Evolutionary conservation across 2,113 vertebrate species (phyloP).

Genomic region (Odontophorus gujanensis): DNA sequence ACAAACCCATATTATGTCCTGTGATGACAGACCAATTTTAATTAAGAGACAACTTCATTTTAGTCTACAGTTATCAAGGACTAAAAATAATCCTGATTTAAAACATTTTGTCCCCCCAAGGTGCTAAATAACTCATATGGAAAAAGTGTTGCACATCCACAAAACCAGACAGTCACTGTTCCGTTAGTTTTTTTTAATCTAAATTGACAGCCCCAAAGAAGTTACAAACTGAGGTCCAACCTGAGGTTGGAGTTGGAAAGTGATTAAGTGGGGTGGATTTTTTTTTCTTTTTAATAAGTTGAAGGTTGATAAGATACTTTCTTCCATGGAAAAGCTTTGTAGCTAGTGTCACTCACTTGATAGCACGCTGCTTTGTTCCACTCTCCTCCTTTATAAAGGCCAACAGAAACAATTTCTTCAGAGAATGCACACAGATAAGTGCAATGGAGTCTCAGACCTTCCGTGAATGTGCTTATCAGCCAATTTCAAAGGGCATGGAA

Average conservation of each 20-base stretch:
- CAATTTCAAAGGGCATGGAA: constrained; percentile 5
- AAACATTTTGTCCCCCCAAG: not conserved
- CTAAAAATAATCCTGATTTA: not conserved
- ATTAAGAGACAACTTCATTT: not conserved
- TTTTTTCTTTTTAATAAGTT: not conserved
- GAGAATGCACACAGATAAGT: not conserved
- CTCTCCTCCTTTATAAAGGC: constrained; percentile 18
- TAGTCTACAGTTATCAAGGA: not conserved
- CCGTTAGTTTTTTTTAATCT: not conserved
- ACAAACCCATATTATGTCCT: not conserved
- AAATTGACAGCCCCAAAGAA: not conserved
- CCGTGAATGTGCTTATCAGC: constrained; percentile 12
- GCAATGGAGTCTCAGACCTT: not conserved
- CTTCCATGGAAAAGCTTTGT: not conserved
- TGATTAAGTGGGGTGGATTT: not conserved
- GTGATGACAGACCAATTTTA: not conserved
- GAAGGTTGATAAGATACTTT: constrained; percentile 1
- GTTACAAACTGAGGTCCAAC: not conserved
- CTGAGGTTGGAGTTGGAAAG: not conserved
- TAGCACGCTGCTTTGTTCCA: not conserved
- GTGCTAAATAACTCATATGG: rapidly evolving
- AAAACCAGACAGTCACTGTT: not conserved
- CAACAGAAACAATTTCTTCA: constrained; percentile 36
- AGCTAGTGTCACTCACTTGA: not conserved
- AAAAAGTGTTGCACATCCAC: not conserved